A percentile compares a stretch with the other conserved stretches of the same genome.
Conservation (phyloP, 1,140 invertebrate genomes). For the Caenorhabditis remanei region DNA sequence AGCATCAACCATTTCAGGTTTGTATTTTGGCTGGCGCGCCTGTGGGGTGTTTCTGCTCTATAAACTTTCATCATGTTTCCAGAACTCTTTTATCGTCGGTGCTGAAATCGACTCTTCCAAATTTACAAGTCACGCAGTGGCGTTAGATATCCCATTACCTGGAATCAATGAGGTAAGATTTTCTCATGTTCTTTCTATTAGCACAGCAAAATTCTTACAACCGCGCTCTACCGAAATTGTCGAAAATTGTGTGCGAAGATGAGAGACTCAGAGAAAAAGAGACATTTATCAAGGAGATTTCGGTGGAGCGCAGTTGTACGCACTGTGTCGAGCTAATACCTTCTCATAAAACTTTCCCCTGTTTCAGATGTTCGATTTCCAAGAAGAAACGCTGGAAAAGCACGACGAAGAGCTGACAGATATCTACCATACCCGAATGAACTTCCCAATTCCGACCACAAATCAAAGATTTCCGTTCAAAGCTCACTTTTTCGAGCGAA, state of each 20-base stretch:
- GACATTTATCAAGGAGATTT: no score
- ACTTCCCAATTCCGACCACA: constrained; percentile 59
- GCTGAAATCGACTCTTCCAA: constrained; percentile 61
- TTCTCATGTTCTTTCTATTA: neutral
- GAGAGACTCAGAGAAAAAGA: no score
- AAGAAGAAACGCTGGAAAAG: constrained; percentile 64
- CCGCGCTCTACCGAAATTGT: no score
- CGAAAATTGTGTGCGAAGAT: no score
- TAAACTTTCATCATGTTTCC: neutral
- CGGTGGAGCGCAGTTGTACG: no score
- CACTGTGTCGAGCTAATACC: no score
- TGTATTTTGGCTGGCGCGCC: neutral
- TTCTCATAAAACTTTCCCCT: neutral
- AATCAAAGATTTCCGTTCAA: constrained; percentile 59
- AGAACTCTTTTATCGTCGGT: constrained; percentile 63
- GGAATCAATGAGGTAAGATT: constrained; percentile 61
- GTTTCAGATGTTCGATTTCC: constrained; percentile 63
- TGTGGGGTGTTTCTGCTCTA: neutral
- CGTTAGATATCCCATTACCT: constrained; percentile 61
- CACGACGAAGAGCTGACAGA: constrained; percentile 59
- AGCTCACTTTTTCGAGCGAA: constrained; percentile 63
- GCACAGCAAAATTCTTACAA: no score
- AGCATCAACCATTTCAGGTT: constrained; percentile 59
- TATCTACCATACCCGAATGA: constrained; percentile 64
- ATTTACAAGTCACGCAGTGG: constrained; percentile 60